Percentiles rank a stretch among this genome's conserved stretches.
Evolutionary conservation across 1,140 invertebrate species (phyloP).

Genomic region (Rhysida immarginata): DNA sequence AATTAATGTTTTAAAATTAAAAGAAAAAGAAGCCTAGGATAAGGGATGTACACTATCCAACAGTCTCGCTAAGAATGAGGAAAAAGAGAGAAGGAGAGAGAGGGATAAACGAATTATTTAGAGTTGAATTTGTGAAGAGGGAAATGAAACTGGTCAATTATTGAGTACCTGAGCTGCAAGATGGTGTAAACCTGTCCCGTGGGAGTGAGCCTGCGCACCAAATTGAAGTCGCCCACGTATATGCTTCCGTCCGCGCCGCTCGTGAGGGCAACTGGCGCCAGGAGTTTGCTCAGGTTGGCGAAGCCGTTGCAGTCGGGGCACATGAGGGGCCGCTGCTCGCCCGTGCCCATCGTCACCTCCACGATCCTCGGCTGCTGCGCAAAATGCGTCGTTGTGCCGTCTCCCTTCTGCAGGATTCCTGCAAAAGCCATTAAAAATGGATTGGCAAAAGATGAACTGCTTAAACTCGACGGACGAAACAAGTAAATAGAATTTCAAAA

Average conservation of each 20-base stretch:
- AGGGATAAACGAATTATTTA: too few species aligned
- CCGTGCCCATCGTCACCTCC: slow-evolving; percentile 84
- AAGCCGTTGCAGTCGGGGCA: slow-evolving; percentile 64
- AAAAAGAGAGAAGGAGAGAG: too few species aligned
- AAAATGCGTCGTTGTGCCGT: slow-evolving; percentile 81
- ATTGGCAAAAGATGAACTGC: too few species aligned
- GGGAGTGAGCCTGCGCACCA: slow-evolving; percentile 79
- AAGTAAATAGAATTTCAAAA: too few species aligned
- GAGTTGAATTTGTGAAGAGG: too few species aligned
- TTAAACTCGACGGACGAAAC: too few species aligned
- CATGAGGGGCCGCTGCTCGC: slow-evolving; percentile 57
- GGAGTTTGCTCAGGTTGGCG: slow-evolving; percentile 68
- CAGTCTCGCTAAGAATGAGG: too few species aligned
- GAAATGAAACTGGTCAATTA: too few species aligned
- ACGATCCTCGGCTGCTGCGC: slow-evolving; percentile 54
- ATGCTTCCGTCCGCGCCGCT: slow-evolving; percentile 89
- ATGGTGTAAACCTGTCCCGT: slow-evolving; percentile 83
- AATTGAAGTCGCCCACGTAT: slow-evolving; percentile 93
- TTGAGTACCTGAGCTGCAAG: slow-evolving; percentile 66
- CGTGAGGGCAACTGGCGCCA: slow-evolving; percentile 82
- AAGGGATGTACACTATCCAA: too few species aligned
- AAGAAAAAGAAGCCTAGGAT: too few species aligned
- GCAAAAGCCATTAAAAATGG: too few species aligned
- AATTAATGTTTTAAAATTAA: too few species aligned
- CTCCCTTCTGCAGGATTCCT: slow-evolving; percentile 85